These are phyloP conservation scores for Drosophila rhopaloa DNA, from an alignment of 1,140 invertebrate species.

Conservation along the genomic window DNA sequence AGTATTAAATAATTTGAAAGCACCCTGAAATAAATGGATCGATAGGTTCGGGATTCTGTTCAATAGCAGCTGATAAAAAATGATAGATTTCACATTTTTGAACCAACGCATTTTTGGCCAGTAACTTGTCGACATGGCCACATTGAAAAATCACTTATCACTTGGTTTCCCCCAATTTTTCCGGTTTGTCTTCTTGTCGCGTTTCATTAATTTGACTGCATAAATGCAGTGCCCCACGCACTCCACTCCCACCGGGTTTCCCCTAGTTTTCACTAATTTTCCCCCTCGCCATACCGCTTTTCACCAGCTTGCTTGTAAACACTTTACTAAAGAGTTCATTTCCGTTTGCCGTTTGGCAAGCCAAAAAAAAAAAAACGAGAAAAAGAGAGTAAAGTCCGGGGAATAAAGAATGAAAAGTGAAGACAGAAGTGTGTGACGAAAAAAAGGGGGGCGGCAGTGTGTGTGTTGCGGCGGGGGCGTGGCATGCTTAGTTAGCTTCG, in stretches of 20 bases:
- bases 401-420: slow-evolving; percentile 35
- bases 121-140: background rate
- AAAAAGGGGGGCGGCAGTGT: background rate
- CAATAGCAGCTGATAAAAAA: no score
- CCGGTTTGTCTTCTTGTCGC: slow-evolving; percentile 8
- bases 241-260: background rate
- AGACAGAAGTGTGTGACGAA: slow-evolving; percentile 25
- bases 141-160: slow-evolving; percentile 7
- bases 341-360: slow-evolving; percentile 60
- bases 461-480: slow-evolving; percentile 19
- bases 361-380: slow-evolving; percentile 20
- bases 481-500: slow-evolving; percentile 65
- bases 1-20: no score
- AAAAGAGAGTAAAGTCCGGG: slow-evolving; percentile 27
- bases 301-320: slow-evolving; percentile 50
- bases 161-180: background rate
- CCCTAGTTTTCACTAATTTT: slow-evolving; percentile 12
- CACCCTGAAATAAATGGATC: background rate
- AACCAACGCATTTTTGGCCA: no score
- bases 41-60: no score
- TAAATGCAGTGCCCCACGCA: slow-evolving; percentile 1
- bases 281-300: background rate
- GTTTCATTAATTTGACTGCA: slow-evolving; percentile 23
- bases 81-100: no score
- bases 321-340: slow-evolving; percentile 71